These are phyloP conservation scores for Mylabris phalerata DNA, from an alignment of 1,140 invertebrate species.

Conservation along the genomic window DNA sequence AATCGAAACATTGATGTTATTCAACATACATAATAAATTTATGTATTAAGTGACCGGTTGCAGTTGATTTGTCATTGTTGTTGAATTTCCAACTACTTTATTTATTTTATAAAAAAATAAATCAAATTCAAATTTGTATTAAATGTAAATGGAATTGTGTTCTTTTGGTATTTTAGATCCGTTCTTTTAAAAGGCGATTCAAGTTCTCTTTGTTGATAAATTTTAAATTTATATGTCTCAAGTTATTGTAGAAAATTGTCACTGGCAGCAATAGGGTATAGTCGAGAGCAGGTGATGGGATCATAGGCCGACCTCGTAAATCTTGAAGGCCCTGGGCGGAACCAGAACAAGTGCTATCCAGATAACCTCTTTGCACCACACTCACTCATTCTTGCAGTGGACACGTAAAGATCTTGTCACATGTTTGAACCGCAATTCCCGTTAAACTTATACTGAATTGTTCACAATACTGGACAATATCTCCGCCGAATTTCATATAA, in stretches of 20 bases:
- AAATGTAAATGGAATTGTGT: too few relatives aligned
- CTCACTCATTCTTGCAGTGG: constrained; percentile 30
- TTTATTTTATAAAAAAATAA: too few relatives aligned
- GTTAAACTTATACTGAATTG: neutral
- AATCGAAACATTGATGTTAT: too few relatives aligned
- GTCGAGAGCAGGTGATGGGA: constrained; percentile 24
- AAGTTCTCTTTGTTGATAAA: neutral
- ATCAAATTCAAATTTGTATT: too few relatives aligned
- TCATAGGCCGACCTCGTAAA: constrained; percentile 32
- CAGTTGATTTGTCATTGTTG: too few relatives aligned
- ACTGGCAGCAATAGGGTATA: neutral
- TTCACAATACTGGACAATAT: too few relatives aligned
- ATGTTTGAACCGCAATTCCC: constrained; percentile 16
- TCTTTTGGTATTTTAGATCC: too few relatives aligned
- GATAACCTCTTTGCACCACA: constrained; percentile 33
- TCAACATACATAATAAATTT: too few relatives aligned
- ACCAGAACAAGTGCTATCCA: constrained; percentile 34
- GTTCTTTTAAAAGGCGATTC: too few relatives aligned
- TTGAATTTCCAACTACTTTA: too few relatives aligned
- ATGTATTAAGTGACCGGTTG: too few relatives aligned
- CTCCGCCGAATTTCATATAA: neutral
- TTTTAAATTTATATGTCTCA: constrained; percentile 1
- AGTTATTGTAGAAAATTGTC: constrained; percentile 1
- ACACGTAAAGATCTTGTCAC: constrained; percentile 29
- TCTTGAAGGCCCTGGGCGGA: constrained; percentile 26